These are phyloP conservation scores for Lepidothrix coronata DNA, from an alignment of 2,113 vertebrate species.

Conservation along the genomic window DNA sequence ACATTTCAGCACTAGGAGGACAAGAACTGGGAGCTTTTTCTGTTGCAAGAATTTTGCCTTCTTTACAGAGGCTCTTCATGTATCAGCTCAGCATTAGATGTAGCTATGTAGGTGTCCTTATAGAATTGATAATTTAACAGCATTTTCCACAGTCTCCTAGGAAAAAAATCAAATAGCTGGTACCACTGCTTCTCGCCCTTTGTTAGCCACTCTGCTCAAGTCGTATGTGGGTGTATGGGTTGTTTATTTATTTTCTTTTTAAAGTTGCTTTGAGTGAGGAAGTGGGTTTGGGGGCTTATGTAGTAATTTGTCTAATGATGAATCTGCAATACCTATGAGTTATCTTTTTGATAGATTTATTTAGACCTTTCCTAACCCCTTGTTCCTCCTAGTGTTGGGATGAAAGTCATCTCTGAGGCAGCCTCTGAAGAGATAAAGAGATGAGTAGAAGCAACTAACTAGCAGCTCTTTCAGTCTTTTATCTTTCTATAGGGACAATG, in stretches of 20 bases:
- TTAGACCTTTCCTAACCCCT: background rate
- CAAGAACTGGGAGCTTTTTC: background rate
- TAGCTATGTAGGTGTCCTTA: background rate
- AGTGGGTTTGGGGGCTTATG: background rate
- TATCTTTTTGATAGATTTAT: background rate
- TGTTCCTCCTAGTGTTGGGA: background rate
- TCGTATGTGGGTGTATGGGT: background rate
- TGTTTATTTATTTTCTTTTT: background rate
- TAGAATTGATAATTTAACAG: background rate
- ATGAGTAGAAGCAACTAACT: background rate
- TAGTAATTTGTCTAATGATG: background rate
- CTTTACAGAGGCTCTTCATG: background rate
- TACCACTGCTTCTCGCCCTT: fast-evolving
- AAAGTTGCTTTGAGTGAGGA: background rate
- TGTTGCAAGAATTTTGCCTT: background rate
- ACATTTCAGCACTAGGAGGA: background rate
- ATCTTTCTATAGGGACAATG: background rate
- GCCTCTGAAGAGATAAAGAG: background rate
- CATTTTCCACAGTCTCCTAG: background rate
- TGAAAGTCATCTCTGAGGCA: background rate
- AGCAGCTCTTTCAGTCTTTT: background rate
- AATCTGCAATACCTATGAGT: background rate
- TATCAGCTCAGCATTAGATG: background rate
- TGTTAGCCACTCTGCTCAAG: background rate
- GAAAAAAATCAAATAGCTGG: background rate